Conservation (phyloP, 2,888 invertebrate genomes). For the Bellardia pandia region DNA sequence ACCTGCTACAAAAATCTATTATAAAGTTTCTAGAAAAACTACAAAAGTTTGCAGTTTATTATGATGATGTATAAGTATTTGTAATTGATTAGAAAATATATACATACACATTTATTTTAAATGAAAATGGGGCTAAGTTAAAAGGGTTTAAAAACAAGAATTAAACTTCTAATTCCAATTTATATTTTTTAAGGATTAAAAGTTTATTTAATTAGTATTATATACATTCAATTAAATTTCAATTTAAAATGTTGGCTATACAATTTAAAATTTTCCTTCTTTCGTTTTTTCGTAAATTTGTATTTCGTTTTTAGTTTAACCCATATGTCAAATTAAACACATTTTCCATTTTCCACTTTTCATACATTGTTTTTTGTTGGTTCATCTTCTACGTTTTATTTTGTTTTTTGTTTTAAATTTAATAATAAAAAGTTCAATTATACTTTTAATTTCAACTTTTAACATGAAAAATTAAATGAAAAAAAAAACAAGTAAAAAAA, state of each 20-base stretch:
- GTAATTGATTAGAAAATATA: background rate
- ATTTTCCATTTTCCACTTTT: background rate
- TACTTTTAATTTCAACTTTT: slow-evolving; percentile 14
- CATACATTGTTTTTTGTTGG: background rate
- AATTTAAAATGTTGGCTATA: no score
- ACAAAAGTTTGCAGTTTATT: slow-evolving; percentile 11
- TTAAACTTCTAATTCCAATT: background rate
- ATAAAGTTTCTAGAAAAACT: background rate
- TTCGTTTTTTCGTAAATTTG: background rate
- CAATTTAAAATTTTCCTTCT: background rate
- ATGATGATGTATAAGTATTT: background rate
- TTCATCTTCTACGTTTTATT: background rate
- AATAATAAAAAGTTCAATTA: slow-evolving; percentile 50
- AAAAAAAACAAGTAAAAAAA: background rate
- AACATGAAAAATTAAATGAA: background rate
- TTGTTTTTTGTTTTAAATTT: slow-evolving; percentile 14
- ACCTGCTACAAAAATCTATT: background rate
- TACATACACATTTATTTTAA: background rate
- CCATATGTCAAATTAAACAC: slow-evolving; percentile 33
- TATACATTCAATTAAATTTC: no score
- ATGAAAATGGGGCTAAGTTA: background rate
- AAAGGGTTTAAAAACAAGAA: background rate
- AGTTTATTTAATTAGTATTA: background rate
- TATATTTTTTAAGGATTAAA: background rate
- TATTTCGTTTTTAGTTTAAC: background rate